phyloP scores from a whole-genome alignment of 2,797 vertebrate species.

The Amblyraja radiata region DNA sequence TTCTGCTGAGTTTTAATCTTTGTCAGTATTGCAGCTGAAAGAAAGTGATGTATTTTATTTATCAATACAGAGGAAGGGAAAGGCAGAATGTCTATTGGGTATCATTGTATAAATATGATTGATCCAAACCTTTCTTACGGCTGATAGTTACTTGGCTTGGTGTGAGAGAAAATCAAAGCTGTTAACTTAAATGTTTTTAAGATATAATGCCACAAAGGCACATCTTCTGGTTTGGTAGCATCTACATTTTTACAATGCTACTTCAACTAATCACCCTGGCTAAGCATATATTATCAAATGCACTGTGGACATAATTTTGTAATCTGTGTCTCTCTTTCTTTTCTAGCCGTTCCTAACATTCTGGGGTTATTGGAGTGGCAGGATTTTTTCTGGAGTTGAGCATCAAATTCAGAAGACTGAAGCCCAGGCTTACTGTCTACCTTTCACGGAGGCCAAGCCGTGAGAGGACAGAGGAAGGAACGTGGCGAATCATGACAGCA shows the following conservation, averaged over 20 bases:
- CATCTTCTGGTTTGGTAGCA: not conserved
- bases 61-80: not conserved
- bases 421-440: slow-evolving; percentile 99
- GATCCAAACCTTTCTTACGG: not conserved
- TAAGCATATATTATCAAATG: not conserved
- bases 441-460: slow-evolving; percentile 99
- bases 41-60: not conserved
- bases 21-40: not conserved
- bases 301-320: slow-evolving; percentile 15
- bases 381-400: slow-evolving; percentile 99
- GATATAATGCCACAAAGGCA: not conserved
- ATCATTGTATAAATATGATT: not conserved
- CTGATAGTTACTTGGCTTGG: not conserved
- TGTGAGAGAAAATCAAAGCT: not conserved
- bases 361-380: slow-evolving; percentile 97
- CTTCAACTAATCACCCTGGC: not conserved
- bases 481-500: slow-evolving; percentile 99
- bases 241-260: not conserved
- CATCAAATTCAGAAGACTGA: slow-evolving; percentile 99
- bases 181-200: not conserved
- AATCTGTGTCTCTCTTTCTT: slow-evolving; percentile 18
- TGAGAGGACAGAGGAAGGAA: slow-evolving; percentile 99
- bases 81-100: not conserved
- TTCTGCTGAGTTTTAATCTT: not conserved
- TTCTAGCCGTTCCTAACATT: slow-evolving; percentile 78